These are phyloP conservation scores for Thysanoteuthis rhombus DNA, from an alignment of 2,888 invertebrate genomes.

Conservation along the genomic window DNA sequence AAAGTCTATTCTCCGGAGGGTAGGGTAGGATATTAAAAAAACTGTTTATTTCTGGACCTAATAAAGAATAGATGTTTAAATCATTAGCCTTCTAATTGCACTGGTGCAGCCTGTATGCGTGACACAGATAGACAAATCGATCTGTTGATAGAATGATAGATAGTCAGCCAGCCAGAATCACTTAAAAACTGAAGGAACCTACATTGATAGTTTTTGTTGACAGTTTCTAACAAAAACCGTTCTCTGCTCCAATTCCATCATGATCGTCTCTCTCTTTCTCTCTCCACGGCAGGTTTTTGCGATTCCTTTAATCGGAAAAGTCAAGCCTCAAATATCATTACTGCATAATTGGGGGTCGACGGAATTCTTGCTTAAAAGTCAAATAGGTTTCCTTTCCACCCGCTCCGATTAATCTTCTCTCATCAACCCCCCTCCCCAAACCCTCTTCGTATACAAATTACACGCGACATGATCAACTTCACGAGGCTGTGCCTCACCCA, in stretches of 20 bases:
- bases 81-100: no score
- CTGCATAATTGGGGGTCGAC: neutral
- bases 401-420: neutral
- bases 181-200: no score
- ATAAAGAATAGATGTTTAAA: no score
- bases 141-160: no score
- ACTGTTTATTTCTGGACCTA: no score
- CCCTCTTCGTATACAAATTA: neutral
- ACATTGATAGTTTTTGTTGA: no score
- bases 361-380: neutral
- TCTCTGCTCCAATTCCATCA: neutral
- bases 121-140: no score
- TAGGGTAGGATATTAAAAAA: no score
- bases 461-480: slow-evolving; percentile 1
- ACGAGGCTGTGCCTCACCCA: neutral
- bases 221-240: no score
- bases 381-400: neutral
- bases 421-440: neutral
- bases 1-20: no score
- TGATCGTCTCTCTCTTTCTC: neutral
- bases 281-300: neutral
- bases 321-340: neutral
- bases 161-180: no score
- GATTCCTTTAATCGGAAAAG: neutral
- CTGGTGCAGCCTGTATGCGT: no score